Evolutionary conservation across 64 coral and sea anemone species (phyloP).

Genomic region (Exaiptasia diaphana): DNA sequence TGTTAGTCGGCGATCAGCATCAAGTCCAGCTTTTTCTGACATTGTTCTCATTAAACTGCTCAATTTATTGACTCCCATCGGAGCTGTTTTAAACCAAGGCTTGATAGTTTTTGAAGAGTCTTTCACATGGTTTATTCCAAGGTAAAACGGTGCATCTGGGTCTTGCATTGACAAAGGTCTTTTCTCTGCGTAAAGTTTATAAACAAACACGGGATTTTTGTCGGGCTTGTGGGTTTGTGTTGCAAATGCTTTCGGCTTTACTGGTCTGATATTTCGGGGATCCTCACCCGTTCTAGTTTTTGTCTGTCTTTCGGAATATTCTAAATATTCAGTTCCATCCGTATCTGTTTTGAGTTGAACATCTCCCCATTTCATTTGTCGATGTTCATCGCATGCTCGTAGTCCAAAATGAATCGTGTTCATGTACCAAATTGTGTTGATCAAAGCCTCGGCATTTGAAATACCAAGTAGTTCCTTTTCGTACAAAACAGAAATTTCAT

Average conservation of each 20-base stretch:
- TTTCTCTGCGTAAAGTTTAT: constrained; percentile 34
- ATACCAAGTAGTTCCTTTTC: not conserved
- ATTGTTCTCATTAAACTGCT: not conserved
- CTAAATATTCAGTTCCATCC: constrained; percentile 50
- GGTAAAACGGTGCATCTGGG: constrained; percentile 33
- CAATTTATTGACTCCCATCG: constrained; percentile 40
- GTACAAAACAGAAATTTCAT: constrained; percentile 21
- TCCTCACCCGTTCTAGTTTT: constrained; percentile 43
- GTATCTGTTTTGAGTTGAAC: constrained; percentile 21
- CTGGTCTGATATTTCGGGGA: not conserved
- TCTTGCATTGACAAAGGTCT: constrained; percentile 3
- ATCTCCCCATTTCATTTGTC: constrained; percentile 37
- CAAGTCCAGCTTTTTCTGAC: not conserved
- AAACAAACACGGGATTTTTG: constrained; percentile 35
- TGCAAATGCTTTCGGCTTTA: constrained; percentile 13
- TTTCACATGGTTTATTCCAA: constrained; percentile 18
- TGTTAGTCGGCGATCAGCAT: not conserved
- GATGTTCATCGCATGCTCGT: constrained; percentile 12
- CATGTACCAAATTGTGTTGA: not conserved
- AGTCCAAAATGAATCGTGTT: constrained; percentile 14
- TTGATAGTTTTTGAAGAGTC: not conserved
- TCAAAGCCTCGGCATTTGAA: not conserved
- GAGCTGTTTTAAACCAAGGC: not conserved
- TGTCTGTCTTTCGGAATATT: constrained; percentile 48
- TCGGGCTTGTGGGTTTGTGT: too few species aligned